A percentile compares a stretch with the other conserved stretches of the same genome.
Conservation (phyloP, 2,113 vertebrate genomes). For the Tyto alba region DNA sequence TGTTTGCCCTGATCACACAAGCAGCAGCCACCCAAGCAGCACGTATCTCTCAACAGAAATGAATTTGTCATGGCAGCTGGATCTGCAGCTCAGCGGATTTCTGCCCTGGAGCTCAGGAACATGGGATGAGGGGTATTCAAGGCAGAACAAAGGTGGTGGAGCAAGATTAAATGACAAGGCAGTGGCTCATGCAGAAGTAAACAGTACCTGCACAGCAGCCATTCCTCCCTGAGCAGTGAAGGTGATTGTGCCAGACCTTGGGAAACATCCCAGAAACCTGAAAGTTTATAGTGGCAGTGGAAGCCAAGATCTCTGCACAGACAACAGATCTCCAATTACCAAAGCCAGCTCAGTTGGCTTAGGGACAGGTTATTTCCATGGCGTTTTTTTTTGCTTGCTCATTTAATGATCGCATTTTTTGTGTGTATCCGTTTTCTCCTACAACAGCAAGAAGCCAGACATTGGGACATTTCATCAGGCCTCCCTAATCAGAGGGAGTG, state of each 20-base stretch:
- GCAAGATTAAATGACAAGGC: not conserved
- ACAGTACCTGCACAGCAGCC: not conserved
- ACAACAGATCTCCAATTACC: not conserved
- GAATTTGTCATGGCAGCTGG: not conserved
- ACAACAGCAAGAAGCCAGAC: not conserved
- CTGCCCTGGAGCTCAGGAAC: not conserved
- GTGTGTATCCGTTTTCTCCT: not conserved
- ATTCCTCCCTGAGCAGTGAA: not conserved
- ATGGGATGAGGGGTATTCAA: not conserved
- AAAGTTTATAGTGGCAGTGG: not conserved
- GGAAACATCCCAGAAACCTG: not conserved
- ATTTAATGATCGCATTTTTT: not conserved
- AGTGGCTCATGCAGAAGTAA: not conserved
- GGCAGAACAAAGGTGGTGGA: not conserved
- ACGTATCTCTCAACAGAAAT: not conserved
- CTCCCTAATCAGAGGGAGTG: not conserved
- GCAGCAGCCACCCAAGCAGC: not conserved
- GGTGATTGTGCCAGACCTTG: not conserved
- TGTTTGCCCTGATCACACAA: not conserved
- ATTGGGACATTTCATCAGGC: not conserved
- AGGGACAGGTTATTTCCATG: not conserved
- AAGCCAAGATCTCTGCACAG: not conserved
- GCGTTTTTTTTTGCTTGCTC: not conserved
- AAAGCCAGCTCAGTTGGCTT: not conserved
- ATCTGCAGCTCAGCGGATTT: not conserved